Base-by-base conservation (phyloP, 2,113 vertebrate species). In the Strigops habroptila region DNA sequence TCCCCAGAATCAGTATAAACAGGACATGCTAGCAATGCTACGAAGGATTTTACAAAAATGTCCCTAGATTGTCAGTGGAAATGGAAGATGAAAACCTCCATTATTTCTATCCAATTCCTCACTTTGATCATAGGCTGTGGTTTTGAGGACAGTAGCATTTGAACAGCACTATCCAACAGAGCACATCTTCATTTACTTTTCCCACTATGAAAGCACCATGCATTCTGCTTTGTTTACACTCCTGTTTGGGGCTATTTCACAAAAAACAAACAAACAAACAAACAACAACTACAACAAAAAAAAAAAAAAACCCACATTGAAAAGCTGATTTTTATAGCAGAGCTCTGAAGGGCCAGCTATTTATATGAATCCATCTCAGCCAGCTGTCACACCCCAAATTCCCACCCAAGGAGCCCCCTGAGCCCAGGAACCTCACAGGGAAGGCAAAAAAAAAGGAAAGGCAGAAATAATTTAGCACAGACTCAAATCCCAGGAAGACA, bases 91-190 rank as follows among this genome's bases (percentile, higher is more conserved):
- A 49, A 80, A 76, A 52, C 7, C 12, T 43, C 21, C 17, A 15
- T 62, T 74, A 49, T 60, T 86, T 55, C 86, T 41, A 62, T 30
- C 19, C 17, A 11, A 33, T 59, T 63, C 25, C 6, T 21, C 31
- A 35, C 19, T 82, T 60, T 80, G 48, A 49, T 82, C 78, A 37
- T 5, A 79, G 57, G 19, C 7, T 70, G 7, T 1, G 5, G 2
- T 60, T 93, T 82, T 4, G 2, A 73, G 23, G 18, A 6, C 62
- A 73, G 48, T 0, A 0, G 10, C 13, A 39, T 12, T 41, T 39
- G 12, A 25, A 71, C 3, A n/a, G n/a, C 60, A 74, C 31, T 41
- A 30, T 18, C 31, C 44, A 84, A 25, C 23, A 44, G 10, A 79
- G 19, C 22, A 18, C 57, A 49, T 6, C 28, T 84, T 94, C 6